Percentiles rank a stretch among this genome's conserved stretches.
Conservation (phyloP, 2,113 vertebrate species). For the Fulica atra region DNA sequence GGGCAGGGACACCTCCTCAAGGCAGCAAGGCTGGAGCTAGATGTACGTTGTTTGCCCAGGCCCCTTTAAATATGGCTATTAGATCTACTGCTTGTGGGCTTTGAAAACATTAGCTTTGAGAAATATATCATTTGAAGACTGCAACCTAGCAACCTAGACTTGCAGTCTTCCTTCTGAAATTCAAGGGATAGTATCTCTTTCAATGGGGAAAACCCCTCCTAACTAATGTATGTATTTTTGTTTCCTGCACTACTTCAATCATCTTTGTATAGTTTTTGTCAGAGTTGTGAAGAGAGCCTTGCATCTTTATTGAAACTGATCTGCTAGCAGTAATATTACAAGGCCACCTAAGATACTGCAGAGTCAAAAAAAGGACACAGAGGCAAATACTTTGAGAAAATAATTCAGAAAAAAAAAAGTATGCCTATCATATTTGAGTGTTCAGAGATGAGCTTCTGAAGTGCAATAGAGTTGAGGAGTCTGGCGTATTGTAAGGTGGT, state of each 20-base stretch:
- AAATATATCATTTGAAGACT: not conserved
- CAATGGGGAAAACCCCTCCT: slow-evolving; percentile 2
- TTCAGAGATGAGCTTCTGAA: not conserved
- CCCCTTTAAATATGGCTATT: not conserved
- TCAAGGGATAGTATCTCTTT: not conserved
- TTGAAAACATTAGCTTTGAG: not conserved
- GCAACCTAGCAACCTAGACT: not conserved
- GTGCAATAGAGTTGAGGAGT: not conserved
- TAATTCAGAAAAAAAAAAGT: not conserved
- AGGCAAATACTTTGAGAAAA: not conserved
- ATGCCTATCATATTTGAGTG: not conserved
- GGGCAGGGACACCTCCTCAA: not conserved
- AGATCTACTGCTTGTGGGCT: not conserved
- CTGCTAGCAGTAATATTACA: not conserved
- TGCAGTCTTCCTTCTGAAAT: not conserved
- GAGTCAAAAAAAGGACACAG: slow-evolving; percentile 1
- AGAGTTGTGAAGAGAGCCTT: not conserved
- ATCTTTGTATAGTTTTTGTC: slow-evolving; percentile 23
- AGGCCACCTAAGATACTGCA: not conserved
- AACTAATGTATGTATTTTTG: not conserved
- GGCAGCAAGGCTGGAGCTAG: not conserved
- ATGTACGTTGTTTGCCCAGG: not conserved
- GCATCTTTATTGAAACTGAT: not conserved
- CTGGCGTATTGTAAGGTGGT: not conserved
- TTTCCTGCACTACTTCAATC: not conserved